phyloP scores from a whole-genome alignment of 2,888 invertebrate species.

The Eupithecia abbreviata region DNA sequence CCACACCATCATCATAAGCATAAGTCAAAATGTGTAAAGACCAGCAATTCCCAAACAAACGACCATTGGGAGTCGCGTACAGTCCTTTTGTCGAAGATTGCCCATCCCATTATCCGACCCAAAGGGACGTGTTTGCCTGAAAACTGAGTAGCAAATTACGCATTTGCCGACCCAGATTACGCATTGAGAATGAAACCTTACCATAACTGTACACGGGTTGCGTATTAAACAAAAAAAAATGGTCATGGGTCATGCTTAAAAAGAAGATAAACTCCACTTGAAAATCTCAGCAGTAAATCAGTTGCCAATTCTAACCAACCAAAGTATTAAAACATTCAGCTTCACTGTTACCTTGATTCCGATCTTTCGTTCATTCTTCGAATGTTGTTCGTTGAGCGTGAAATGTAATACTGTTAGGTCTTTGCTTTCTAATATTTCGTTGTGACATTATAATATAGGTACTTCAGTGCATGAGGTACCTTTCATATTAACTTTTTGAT shows the following conservation, averaged over 20 bases:
- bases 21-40: neutral
- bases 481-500: conserved; percentile 2
- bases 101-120: conserved; percentile 49
- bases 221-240: neutral
- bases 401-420: neutral
- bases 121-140: conserved; percentile 64
- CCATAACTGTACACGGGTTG: neutral
- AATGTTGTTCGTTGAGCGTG: neutral
- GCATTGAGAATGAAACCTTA: neutral
- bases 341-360: neutral
- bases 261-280: neutral
- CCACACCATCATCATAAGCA: neutral
- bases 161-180: conserved; percentile 58
- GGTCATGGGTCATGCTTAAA: neutral
- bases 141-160: conserved; percentile 60
- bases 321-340: neutral
- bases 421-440: conserved; percentile 5
- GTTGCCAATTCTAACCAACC: neutral
- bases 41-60: neutral
- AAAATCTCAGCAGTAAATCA: neutral
- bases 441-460: neutral
- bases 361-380: neutral
- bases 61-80: conserved; percentile 5
- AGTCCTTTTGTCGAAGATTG: conserved; percentile 44
- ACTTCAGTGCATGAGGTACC: neutral